Evolutionary conservation across 2,797 vertebrate genomes (phyloP).

Genomic region (Glossophaga mutica): DNA sequence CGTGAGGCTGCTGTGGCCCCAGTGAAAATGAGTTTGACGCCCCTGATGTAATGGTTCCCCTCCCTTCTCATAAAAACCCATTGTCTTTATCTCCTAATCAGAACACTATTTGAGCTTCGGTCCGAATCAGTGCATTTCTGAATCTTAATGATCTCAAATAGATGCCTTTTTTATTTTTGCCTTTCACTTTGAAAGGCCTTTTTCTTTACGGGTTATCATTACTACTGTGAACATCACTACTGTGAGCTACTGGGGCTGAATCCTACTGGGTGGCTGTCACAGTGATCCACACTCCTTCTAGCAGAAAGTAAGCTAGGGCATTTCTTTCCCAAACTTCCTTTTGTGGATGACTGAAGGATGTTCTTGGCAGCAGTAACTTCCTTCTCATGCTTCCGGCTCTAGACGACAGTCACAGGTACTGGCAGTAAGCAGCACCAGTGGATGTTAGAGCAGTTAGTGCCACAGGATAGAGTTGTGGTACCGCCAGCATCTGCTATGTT

Average conservation of each 20-base stretch:
- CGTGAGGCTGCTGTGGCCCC: too few relatives aligned
- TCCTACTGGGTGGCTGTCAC: background rate
- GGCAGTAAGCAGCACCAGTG: background rate
- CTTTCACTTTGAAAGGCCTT: background rate
- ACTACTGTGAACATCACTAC: background rate
- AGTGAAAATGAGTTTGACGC: too few relatives aligned
- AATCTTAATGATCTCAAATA: background rate
- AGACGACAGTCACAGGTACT: background rate
- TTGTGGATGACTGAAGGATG: background rate
- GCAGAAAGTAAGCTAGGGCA: background rate
- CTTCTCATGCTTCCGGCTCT: background rate
- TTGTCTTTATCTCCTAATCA: background rate
- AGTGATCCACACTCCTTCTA: background rate
- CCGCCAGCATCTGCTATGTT: background rate
- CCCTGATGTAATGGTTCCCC: background rate
- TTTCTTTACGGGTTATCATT: background rate
- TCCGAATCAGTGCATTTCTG: background rate
- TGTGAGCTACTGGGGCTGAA: background rate
- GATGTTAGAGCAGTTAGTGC: background rate
- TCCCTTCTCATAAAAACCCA: background rate
- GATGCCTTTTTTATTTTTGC: background rate
- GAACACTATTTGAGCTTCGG: background rate
- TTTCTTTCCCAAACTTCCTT: background rate
- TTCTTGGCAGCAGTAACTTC: background rate
- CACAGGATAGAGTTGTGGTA: background rate